Evolutionary conservation across 1,140 invertebrate species (phyloP).

Genomic region (Neodiprion fabricii): DNA sequence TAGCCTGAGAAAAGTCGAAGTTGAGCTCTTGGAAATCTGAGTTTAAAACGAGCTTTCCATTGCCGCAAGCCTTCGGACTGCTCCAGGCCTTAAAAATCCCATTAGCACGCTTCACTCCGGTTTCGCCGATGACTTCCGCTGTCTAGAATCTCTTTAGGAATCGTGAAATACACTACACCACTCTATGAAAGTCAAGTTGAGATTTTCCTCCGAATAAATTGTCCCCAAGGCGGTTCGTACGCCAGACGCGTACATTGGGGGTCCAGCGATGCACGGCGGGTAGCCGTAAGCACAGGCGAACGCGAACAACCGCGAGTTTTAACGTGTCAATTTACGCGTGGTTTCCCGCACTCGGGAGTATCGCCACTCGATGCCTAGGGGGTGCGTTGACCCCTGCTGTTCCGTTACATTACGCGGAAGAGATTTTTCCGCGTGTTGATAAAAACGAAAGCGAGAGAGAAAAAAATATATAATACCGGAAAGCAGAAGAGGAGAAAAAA

Average conservation of each 20-base stretch:
- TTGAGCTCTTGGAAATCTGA: background rate
- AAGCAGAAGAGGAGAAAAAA: too few species aligned
- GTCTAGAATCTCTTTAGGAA: background rate
- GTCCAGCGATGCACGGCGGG: background rate
- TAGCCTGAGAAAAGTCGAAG: background rate
- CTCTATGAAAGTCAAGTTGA: background rate
- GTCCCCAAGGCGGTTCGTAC: background rate
- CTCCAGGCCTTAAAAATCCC: background rate
- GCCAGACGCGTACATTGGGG: background rate
- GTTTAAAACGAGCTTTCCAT: background rate
- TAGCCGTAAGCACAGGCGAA: background rate
- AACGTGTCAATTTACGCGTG: conserved; percentile 1
- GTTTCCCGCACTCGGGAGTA: background rate
- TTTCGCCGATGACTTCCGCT: background rate
- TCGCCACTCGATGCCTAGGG: background rate
- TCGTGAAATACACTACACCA: too few species aligned
- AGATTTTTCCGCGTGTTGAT: background rate
- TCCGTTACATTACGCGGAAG: conserved; percentile 2
- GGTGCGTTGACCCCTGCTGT: conserved; percentile 4
- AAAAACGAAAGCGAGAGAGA: too few species aligned
- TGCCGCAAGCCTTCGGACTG: background rate
- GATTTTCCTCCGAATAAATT: background rate
- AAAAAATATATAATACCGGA: background rate
- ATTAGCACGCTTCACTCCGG: background rate
- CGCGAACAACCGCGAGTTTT: background rate